phyloP scores from a whole-genome alignment of 2,888 invertebrate genomes.

The Erynnis tages region DNA sequence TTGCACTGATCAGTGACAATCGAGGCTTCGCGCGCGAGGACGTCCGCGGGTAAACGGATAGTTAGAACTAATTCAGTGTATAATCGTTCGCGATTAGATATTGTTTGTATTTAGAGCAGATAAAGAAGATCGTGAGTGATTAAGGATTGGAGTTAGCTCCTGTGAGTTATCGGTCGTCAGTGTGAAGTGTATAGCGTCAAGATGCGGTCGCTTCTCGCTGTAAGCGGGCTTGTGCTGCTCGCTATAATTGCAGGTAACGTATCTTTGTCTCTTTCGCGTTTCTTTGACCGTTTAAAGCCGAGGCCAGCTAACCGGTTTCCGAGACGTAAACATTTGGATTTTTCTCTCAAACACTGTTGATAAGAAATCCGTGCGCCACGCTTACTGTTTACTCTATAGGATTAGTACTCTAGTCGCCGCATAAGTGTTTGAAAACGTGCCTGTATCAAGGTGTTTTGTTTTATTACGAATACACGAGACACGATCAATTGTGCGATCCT shows the following conservation, averaged over 20 bases:
- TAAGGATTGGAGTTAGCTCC: constrained; percentile 29
- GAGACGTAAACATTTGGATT: constrained; percentile 3
- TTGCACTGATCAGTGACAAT: neutral
- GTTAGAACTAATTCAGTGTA: neutral
- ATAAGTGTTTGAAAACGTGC: neutral
- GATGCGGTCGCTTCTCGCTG: constrained; percentile 34
- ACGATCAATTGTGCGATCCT: neutral
- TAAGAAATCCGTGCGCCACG: neutral
- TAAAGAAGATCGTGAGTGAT: constrained; percentile 30
- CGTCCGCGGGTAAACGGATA: neutral
- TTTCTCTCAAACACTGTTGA: constrained; percentile 5
- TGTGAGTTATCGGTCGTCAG: constrained; percentile 25
- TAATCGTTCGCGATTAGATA: constrained; percentile 22
- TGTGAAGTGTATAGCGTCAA: constrained; percentile 28
- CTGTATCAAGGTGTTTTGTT: neutral
- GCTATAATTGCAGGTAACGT: constrained; percentile 33
- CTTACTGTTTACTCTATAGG: neutral
- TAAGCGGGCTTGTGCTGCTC: neutral
- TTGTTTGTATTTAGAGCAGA: constrained; percentile 19
- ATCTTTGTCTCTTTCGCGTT: no score
- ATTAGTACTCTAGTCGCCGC: neutral
- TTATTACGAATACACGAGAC: neutral
- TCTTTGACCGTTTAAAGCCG: neutral
- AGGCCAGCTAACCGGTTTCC: neutral
- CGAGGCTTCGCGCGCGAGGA: neutral